Conservation (phyloP, 2,888 invertebrate species). For the Malachius bipustulatus region DNA sequence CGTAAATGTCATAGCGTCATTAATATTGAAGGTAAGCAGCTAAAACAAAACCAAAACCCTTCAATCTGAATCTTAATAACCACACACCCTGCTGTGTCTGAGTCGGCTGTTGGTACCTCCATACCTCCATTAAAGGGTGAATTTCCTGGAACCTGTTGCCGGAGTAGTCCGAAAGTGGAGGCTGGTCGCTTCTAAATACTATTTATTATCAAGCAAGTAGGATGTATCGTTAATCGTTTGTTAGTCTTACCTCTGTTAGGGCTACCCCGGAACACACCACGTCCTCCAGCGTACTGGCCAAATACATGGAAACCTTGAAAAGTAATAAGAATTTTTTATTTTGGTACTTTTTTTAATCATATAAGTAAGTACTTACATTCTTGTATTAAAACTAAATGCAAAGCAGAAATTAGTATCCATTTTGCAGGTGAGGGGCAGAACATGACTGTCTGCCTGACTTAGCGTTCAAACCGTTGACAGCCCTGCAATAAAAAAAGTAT, state of each 20-base stretch:
- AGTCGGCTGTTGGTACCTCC: conserved; percentile 22
- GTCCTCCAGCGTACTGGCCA: neutral
- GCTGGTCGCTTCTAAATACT: conserved; percentile 33
- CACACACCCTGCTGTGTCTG: too few species aligned
- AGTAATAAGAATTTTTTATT: neutral
- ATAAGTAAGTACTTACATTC: neutral
- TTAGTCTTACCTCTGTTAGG: neutral
- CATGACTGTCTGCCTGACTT: conserved; percentile 1
- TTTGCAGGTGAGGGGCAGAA: neutral
- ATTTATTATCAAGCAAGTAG: too few species aligned
- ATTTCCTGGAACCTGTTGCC: conserved; percentile 24
- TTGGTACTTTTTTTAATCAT: neutral
- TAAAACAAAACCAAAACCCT: conserved; percentile 13
- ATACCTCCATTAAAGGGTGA: conserved; percentile 31
- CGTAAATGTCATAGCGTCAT: too few species aligned
- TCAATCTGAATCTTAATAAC: too few species aligned
- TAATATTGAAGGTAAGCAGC: too few species aligned
- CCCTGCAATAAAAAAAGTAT: neutral
- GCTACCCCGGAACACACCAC: neutral
- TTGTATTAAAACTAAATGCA: conserved; percentile 1
- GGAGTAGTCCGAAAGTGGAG: conserved; percentile 29
- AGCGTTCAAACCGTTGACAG: neutral
- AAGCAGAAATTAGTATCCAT: neutral
- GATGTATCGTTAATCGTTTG: too few species aligned
- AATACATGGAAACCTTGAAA: neutral